These are phyloP conservation scores for Scaptomyza montana DNA, from an alignment of 1,140 invertebrate genomes.

Conservation along the genomic window DNA sequence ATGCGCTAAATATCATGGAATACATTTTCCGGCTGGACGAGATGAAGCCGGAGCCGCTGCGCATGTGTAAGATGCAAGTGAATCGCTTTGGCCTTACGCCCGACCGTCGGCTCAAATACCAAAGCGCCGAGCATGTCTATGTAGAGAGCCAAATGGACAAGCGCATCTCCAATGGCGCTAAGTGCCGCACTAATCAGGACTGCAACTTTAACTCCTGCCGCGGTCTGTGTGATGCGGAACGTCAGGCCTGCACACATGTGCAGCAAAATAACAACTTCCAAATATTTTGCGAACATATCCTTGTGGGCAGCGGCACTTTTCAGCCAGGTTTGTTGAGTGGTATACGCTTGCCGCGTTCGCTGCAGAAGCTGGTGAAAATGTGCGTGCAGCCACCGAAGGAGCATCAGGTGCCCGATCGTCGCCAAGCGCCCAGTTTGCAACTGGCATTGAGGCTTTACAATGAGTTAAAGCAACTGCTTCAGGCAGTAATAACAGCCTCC, in stretches of 20 bases:
- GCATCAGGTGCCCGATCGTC: constrained; percentile 61
- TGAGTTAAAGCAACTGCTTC: constrained; percentile 73
- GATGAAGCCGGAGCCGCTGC: constrained; percentile 78
- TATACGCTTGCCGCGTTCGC: constrained; percentile 49
- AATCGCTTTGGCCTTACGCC: constrained; percentile 71
- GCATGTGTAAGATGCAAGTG: constrained; percentile 80
- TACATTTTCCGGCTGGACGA: constrained; percentile 75
- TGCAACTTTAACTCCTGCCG: constrained; percentile 72
- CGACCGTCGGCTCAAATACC: constrained; percentile 71
- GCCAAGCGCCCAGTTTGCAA: constrained; percentile 64
- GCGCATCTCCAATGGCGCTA: constrained; percentile 57
- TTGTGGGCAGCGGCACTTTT: constrained; percentile 60
- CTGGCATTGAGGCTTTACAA: constrained; percentile 69
- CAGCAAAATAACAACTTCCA: constrained; percentile 82
- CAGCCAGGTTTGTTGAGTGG: constrained; percentile 70
- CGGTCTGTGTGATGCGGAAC: constrained; percentile 63
- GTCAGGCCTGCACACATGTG: constrained; percentile 57
- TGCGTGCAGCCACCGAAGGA: constrained; percentile 71
- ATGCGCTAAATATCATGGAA: constrained; percentile 75
- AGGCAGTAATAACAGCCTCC: constrained; percentile 59
- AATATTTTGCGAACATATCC: constrained; percentile 73
- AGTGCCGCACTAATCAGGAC: constrained; percentile 61
- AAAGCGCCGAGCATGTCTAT: constrained; percentile 72
- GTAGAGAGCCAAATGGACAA: constrained; percentile 78
- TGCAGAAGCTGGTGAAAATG: constrained; percentile 65